Base-by-base conservation (phyloP, 2,113 vertebrate genomes). In the Mystacornis crossleyi region DNA sequence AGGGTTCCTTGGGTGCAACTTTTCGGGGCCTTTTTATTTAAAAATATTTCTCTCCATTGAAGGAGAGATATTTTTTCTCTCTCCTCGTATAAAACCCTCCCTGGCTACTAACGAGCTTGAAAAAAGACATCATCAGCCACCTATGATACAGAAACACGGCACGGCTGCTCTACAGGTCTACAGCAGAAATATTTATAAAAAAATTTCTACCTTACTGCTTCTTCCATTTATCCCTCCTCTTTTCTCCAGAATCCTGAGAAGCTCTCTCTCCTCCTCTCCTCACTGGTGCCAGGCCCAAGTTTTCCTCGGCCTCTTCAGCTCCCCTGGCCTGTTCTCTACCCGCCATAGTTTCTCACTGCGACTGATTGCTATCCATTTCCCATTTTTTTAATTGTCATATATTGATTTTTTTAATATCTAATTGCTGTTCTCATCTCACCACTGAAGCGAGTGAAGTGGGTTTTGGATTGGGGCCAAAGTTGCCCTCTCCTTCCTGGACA, bases 321-420 rank as follows among this genome's bases (percentile, higher is more conserved):
- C 21, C 53, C 50, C 67, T 34, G 54, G n/a, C 64, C 33, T 4
- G 1, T 53, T 92, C 66, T 75, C 79, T 31, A 45, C 58, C 33
- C 38, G 0, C 26, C 31, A 28, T 6, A 6, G 51, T 53, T 95
- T 83, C 88, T 92, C 90, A 34, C 60, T 88, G 55, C 1, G 0
- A 94, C 50, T 86, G 92, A 94, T 38, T 73, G 82, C 51, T 95
- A 92, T 89, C 94, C 77, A 45, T 95, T 92, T 90, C 54, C 88
- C 86, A 34, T 92, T 95, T 93, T 95, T 95, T 88, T 54, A 95
- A 95, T 96, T 92, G 90, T 89, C 75, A 60, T 80, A n/a, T 90
- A 96, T 95, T 73, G 88, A 91, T 97, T 95, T 96, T 95, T 92
- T 89, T 90, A 95, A 82, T 91, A 97, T 75, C 81, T 95, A 95